These are phyloP conservation scores for Kryphioiulus occultus DNA, from an alignment of 2,888 invertebrate genomes.

Conservation along the genomic window DNA sequence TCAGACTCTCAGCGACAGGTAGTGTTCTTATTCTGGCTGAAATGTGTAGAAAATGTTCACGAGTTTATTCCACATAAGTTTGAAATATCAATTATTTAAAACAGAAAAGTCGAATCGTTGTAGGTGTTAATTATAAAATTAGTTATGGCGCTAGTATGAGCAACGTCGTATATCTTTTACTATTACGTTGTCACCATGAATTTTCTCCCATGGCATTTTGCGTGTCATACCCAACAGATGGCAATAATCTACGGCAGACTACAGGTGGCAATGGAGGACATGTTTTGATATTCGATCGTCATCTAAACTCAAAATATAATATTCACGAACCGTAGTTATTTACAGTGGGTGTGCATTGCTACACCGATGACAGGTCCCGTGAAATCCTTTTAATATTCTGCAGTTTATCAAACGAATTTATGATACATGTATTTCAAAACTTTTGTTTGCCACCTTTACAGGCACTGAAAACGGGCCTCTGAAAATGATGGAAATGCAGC, in stretches of 20 bases:
- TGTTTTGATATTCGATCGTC: background rate
- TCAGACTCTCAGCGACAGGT: too few relatives aligned
- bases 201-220: background rate
- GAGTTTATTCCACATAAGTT: too few relatives aligned
- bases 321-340: background rate
- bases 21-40: too few relatives aligned
- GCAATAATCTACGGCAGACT: background rate
- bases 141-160: too few relatives aligned
- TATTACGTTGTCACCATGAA: too few relatives aligned
- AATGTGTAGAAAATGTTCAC: too few relatives aligned
- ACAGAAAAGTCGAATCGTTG: too few relatives aligned
- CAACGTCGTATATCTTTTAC: too few relatives aligned
- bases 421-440: background rate
- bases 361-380: background rate
- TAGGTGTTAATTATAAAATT: too few relatives aligned
- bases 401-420: background rate
- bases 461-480: background rate
- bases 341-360: background rate
- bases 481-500: constrained; percentile 3
- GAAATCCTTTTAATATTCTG: background rate
- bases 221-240: background rate
- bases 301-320: background rate
- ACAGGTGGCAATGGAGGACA: background rate
- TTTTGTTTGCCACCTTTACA: background rate
- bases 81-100: too few relatives aligned